Percentiles rank a stretch among this genome's conserved stretches.
These are phyloP conservation scores for Lasioglossum marginatum DNA, from an alignment of 2,888 invertebrate species.

Conservation along the genomic window DNA sequence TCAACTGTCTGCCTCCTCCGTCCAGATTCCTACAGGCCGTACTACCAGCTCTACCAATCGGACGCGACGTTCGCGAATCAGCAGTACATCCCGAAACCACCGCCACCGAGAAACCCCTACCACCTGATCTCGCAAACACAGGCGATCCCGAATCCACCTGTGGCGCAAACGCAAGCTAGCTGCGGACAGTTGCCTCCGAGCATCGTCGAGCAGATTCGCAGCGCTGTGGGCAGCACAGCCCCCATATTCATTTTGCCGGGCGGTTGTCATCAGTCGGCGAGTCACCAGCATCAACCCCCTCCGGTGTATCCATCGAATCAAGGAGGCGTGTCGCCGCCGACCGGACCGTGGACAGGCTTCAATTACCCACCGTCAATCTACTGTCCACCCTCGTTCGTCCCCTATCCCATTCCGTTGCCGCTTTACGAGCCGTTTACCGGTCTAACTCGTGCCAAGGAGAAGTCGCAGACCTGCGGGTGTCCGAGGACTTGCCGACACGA, in stretches of 20 bases:
- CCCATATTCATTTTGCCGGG: conserved; percentile 80
- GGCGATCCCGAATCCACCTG: conserved; percentile 1
- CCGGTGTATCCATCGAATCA: conserved; percentile 17
- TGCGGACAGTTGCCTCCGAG: conserved; percentile 61
- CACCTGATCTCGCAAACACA: conserved; percentile 27
- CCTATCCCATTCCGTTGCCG: conserved; percentile 74
- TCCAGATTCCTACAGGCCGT: conserved; percentile 43
- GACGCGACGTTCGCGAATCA: conserved; percentile 43
- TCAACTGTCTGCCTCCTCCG: not conserved
- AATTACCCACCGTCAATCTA: conserved; percentile 54
- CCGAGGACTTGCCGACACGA: conserved; percentile 25
- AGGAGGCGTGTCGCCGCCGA: conserved; percentile 17
- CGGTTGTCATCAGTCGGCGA: conserved; percentile 61
- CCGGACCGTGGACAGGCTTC: conserved; percentile 36
- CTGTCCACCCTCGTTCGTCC: conserved; percentile 71
- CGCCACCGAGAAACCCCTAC: conserved; percentile 20
- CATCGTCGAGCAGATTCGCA: conserved; percentile 76
- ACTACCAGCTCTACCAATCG: conserved; percentile 50
- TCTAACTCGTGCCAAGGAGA: conserved; percentile 27
- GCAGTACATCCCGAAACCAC: conserved; percentile 27
- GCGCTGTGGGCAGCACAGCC: conserved; percentile 59
- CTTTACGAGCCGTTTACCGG: conserved; percentile 61
- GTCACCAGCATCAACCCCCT: conserved; percentile 44
- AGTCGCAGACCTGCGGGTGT: conserved; percentile 44
- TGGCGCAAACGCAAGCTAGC: conserved; percentile 35